A percentile compares a stretch with the other conserved stretches of the same genome.
These are phyloP conservation scores for Silurus aristotelis DNA, from an alignment of 2,797 vertebrate species.

Conservation along the genomic window DNA sequence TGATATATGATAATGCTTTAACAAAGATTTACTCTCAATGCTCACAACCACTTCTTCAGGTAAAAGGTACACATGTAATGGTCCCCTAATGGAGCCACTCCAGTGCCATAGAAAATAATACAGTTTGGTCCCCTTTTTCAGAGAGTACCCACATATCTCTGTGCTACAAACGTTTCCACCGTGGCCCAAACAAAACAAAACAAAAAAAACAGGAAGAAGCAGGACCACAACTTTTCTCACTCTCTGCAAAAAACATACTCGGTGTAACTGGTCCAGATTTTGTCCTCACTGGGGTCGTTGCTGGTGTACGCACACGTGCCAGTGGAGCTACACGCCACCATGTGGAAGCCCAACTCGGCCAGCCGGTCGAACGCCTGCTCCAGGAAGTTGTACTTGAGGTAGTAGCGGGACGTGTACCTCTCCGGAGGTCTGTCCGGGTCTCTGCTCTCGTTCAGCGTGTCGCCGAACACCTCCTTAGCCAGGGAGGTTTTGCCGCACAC, in stretches of 20 bases:
- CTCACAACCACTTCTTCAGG: not conserved
- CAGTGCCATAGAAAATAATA: not conserved
- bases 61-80: not conserved
- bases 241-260: conserved; percentile 90
- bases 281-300: conserved; percentile 87
- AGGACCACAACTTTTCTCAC: conserved; percentile 59
- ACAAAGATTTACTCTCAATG: not conserved
- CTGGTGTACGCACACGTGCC: conserved; percentile 87
- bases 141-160: not conserved
- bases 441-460: conserved; percentile 89
- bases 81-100: not conserved
- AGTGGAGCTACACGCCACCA: conserved; percentile 91
- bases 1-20: too few relatives aligned
- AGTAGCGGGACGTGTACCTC: conserved; percentile 89
- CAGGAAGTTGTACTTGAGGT: conserved; percentile 92
- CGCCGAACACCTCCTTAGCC: conserved; percentile 91
- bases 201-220: not conserved
- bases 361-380: conserved; percentile 93
- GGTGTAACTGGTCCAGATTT: conserved; percentile 95
- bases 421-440: conserved; percentile 88
- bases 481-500: conserved; percentile 88
- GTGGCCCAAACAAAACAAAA: not conserved
- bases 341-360: conserved; percentile 85
- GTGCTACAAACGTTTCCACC: not conserved
- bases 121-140: not conserved